These are phyloP conservation scores for Scyliorhinus canicula DNA, from an alignment of 2,797 vertebrate genomes.

Conservation along the genomic window DNA sequence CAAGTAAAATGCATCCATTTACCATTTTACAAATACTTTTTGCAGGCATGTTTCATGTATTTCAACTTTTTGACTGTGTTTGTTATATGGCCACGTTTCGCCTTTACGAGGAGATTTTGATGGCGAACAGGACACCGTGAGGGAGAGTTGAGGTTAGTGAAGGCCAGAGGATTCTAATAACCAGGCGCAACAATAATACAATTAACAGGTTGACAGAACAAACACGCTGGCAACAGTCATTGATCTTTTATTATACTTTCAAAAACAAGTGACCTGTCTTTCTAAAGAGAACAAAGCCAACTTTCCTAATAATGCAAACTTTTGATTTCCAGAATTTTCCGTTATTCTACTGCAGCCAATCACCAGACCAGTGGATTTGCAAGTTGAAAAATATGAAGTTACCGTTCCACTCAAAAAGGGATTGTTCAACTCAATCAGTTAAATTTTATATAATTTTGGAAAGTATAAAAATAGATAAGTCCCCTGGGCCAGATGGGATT, in stretches of 20 bases:
- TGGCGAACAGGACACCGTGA: not conserved
- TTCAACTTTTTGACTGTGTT: not conserved
- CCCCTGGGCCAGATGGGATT: too few relatives aligned
- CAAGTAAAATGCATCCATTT: not conserved
- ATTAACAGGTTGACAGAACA: not conserved
- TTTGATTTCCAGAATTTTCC: not conserved
- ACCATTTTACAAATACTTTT: not conserved
- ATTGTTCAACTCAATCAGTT: not conserved
- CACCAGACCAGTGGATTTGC: not conserved
- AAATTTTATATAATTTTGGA: too few relatives aligned
- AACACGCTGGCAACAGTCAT: not conserved
- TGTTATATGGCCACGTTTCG: not conserved
- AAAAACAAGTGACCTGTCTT: not conserved
- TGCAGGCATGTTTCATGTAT: not conserved
- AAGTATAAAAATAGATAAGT: too few relatives aligned
- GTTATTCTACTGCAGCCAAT: not conserved
- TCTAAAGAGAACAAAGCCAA: not conserved
- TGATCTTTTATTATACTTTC: not conserved
- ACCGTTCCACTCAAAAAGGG: not conserved
- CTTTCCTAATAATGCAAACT: not conserved
- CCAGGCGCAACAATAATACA: not conserved
- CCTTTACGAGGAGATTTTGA: not conserved
- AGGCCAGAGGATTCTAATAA: not conserved
- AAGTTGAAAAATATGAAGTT: not conserved
- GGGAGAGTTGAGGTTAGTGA: not conserved